Conservation (phyloP, 2,888 invertebrate genomes). For the Drosophila stalkeri region DNA sequence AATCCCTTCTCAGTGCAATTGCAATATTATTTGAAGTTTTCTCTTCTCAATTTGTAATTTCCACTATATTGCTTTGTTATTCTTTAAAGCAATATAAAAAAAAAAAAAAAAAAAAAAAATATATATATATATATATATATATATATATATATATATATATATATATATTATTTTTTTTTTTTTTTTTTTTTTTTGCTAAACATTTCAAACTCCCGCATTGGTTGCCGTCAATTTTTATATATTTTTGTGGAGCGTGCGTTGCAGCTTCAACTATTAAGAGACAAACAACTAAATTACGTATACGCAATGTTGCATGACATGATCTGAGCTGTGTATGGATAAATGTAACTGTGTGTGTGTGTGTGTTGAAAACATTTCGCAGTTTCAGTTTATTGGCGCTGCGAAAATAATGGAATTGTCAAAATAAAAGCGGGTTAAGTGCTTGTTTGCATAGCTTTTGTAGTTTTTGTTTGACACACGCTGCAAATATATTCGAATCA, state of each 20-base stretch:
- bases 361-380: constrained; percentile 64
- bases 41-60: constrained; percentile 12
- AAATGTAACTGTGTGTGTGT: constrained; percentile 15
- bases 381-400: constrained; percentile 73
- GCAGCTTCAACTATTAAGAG: constrained; percentile 58
- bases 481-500: constrained; percentile 31
- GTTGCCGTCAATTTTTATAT: constrained; percentile 28
- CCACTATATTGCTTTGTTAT: constrained; percentile 23
- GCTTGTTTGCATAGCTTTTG: constrained; percentile 76
- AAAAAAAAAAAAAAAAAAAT: too few relatives aligned
- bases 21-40: neutral
- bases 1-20: neutral
- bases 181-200: neutral
- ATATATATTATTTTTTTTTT: too few relatives aligned
- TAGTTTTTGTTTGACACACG: constrained; percentile 31
- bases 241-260: constrained; percentile 32
- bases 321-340: constrained; percentile 23
- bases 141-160: neutral
- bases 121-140: too few relatives aligned
- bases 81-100: too few relatives aligned
- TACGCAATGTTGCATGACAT: constrained; percentile 67
- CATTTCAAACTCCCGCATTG: neutral
- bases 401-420: constrained; percentile 77
- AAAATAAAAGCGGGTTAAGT: constrained; percentile 78
- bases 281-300: constrained; percentile 67